Conservation (phyloP, 2,113 vertebrate genomes). For the Ceyx melanurus region DNA sequence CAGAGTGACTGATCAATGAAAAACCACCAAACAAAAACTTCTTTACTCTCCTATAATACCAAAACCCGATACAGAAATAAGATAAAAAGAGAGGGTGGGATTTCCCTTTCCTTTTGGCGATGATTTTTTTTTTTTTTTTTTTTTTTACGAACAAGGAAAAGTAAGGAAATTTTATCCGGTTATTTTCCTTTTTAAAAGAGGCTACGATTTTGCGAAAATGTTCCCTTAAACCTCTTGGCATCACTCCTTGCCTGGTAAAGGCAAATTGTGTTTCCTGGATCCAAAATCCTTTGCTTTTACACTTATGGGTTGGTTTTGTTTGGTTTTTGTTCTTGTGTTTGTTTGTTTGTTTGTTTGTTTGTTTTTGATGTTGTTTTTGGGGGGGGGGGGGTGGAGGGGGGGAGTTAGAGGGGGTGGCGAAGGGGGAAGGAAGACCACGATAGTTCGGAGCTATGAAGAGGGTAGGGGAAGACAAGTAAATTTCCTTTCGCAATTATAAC, state of each 20-base stretch:
- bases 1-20: conserved; percentile 99
- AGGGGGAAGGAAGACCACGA: neutral
- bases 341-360: no score
- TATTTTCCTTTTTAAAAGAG: conserved; percentile 37
- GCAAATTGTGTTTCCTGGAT: neutral
- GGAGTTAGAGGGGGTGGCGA: no score
- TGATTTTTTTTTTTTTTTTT: neutral
- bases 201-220: conserved; percentile 60
- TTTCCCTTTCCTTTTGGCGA: conserved; percentile 60
- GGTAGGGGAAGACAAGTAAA: conserved; percentile 41
- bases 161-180: conserved; percentile 50
- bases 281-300: neutral
- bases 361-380: neutral
- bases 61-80: conserved; percentile 83
- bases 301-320: neutral
- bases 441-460: neutral
- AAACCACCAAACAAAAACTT: conserved; percentile 93
- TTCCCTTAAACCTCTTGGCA: conserved; percentile 39
- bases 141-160: conserved; percentile 29
- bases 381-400: no score
- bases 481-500: conserved; percentile 8
- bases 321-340: no score
- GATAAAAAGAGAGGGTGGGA: conserved; percentile 69
- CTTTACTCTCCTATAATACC: conserved; percentile 90
- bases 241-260: conserved; percentile 34